Percentiles rank a stretch among this genome's conserved stretches.
Evolutionary conservation across 1,140 invertebrate species (phyloP).

Genomic region (Maconellicoccus hirsutus): DNA sequence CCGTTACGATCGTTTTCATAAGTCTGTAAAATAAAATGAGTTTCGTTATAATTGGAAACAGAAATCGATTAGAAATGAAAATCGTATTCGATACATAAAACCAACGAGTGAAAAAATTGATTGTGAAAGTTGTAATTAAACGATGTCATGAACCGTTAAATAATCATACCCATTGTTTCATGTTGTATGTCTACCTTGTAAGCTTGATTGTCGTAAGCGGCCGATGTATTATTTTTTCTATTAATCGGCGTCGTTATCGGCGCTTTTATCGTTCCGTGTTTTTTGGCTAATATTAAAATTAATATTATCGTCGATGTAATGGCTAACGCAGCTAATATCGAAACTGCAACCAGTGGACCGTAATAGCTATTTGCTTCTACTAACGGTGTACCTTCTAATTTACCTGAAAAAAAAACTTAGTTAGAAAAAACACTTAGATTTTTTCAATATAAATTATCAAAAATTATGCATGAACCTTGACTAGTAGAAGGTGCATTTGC

Average conservation of each 20-base stretch:
- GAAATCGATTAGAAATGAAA: background rate
- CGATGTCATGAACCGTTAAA: conserved; percentile 2
- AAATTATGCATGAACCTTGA: conserved; percentile 36
- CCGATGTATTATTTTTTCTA: conserved; percentile 40
- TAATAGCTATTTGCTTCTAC: conserved; percentile 60
- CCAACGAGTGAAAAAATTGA: background rate
- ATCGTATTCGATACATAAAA: background rate
- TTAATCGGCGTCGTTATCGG: conserved; percentile 46
- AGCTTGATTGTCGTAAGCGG: conserved; percentile 84
- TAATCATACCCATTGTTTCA: conserved; percentile 66
- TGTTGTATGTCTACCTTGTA: conserved; percentile 87
- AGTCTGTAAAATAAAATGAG: background rate
- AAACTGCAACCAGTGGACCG: conserved; percentile 70
- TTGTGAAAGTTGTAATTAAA: conserved; percentile 11
- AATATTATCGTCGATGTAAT: conserved; percentile 67
- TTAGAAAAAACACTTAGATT: background rate
- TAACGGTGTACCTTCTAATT: conserved; percentile 42
- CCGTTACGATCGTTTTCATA: conserved; percentile 13
- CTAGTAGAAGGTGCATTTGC: conserved; percentile 42
- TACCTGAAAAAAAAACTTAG: conserved; percentile 36
- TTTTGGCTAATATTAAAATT: conserved; percentile 61
- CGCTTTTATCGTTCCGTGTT: conserved; percentile 50
- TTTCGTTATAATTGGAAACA: no score
- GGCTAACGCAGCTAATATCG: conserved; percentile 70
- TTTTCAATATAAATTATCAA: background rate